Evolutionary conservation across 2,797 vertebrate species (phyloP).

Genomic region (Stomatorhinus walkeri): DNA sequence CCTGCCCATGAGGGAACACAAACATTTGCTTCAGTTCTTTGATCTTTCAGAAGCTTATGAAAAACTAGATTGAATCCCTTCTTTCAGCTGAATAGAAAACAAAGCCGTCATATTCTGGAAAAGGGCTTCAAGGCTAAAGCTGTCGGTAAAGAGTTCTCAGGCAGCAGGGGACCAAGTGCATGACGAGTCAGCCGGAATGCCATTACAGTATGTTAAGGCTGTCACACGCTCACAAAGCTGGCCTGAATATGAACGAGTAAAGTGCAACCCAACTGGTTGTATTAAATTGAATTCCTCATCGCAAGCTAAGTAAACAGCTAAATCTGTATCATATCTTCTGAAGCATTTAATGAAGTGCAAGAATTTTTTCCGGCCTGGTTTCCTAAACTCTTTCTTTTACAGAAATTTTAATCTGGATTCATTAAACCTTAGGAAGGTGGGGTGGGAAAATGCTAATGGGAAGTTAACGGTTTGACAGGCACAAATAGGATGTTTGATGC

Average conservation of each 20-base stretch:
- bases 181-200: neutral
- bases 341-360: neutral
- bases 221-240: neutral
- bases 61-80: neutral
- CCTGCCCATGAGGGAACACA: neutral
- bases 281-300: neutral
- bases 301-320: neutral
- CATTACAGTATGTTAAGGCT: neutral
- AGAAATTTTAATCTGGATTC: neutral
- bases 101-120: neutral
- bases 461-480: neutral
- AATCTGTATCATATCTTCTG: neutral
- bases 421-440: neutral
- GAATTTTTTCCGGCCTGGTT: neutral
- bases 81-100: neutral
- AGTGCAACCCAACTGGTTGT: neutral
- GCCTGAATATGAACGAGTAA: neutral
- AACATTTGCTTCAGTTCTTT: slow-evolving; percentile 3
- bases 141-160: neutral
- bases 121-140: neutral
- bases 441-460: neutral
- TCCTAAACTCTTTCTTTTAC: neutral
- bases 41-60: neutral
- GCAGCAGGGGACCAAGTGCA: neutral
- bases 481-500: neutral